Conservation (phyloP, 2,113 vertebrate genomes). For the Ictidomys tridecemlineatus region DNA sequence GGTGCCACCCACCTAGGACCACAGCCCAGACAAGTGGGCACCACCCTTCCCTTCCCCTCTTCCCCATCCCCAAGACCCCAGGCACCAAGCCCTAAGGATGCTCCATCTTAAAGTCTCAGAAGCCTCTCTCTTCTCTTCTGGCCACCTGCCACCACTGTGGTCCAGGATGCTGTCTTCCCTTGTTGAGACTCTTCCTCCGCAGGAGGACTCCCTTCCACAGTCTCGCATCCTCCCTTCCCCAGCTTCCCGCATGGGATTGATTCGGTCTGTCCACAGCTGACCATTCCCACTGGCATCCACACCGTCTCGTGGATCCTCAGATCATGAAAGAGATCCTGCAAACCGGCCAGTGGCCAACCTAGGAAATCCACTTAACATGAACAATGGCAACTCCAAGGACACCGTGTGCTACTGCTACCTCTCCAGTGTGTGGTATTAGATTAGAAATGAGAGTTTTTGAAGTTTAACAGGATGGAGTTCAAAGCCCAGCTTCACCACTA, state of each 20-base stretch:
- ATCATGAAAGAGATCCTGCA: background rate
- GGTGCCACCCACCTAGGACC: background rate
- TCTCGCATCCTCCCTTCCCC: background rate
- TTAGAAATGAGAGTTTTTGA: background rate
- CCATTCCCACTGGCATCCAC: background rate
- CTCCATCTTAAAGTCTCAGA: background rate
- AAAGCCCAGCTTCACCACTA: background rate
- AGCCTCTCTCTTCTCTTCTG: background rate
- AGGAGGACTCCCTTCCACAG: too few species aligned
- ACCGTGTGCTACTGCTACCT: background rate
- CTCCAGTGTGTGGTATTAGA: background rate
- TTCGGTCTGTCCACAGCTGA: background rate
- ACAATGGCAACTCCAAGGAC: background rate
- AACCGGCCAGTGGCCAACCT: background rate
- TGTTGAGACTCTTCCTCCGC: background rate
- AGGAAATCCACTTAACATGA: background rate
- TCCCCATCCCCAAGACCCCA: background rate
- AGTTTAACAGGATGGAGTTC: background rate
- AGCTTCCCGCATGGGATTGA: background rate
- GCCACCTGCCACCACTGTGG: background rate
- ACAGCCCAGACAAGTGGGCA: rapidly evolving
- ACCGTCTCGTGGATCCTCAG: background rate
- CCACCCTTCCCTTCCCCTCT: background rate
- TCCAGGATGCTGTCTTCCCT: background rate
- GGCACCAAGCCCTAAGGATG: background rate